Base-by-base conservation (phyloP, 2,113 vertebrate species). In the Saguinus midas region DNA sequence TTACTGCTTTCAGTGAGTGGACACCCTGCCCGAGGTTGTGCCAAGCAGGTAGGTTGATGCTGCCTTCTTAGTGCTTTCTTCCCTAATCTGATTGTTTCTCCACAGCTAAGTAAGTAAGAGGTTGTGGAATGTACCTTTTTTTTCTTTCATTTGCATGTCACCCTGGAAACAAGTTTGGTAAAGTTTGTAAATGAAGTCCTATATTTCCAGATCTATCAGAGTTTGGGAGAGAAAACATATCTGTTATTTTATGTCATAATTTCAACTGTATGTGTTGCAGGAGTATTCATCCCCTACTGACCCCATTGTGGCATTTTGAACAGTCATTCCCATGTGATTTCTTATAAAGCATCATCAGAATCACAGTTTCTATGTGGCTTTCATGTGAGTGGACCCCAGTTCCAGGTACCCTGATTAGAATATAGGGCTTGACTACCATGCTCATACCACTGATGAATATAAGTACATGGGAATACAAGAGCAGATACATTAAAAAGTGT, bases 1-100 rank as follows among this genome's bases (percentile, higher is more conserved):
- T 99, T 72, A 99, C 99, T 0, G 98, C 99, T 32, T 99, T 99
- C 98, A 99, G 99, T 14, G 99, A 99, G 98, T 99, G 99, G 99
- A 99, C 99, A 0, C 96, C 92, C 78, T 99, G 99, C 94, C 99
- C 99, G 0, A 98, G 98, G 37, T 81, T 96, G 18, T 99, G 99
- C 91, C 98, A 99, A 29, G 98, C 98, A 98, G 99, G 99, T 99
- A 99, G 98, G 98, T 94, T 6, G 25, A 45, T 16, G 6, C 57
- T 43, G 7, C 52, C 45, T 64, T 50, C 32, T 52, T 43, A 21
- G 2, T 79, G 43, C 23, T 84, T 94, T 68, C 9, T 55, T 80
- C 75, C 25, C 17, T 11, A 79, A 45, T 1, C 27, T 52, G 37
- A 37, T n/a, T 20, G 4, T 32, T 43, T 83, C 23, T 29, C 32